These are phyloP conservation scores for Ctenopoma kingsleyae DNA, from an alignment of 2,797 vertebrate genomes.

Conservation along the genomic window DNA sequence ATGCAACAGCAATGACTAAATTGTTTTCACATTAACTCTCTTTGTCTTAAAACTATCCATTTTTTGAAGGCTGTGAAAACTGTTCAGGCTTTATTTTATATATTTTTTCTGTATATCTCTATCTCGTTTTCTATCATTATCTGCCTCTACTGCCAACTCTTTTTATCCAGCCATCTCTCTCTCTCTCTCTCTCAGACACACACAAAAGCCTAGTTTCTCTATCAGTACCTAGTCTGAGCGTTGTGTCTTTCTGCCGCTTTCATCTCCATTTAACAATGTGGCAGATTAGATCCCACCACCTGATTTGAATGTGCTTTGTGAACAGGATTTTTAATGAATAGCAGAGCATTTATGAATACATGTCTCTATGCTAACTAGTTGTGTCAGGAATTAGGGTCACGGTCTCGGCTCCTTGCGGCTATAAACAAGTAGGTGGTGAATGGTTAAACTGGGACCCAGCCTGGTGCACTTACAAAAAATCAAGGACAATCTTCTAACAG, in stretches of 20 bases:
- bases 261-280: slow-evolving; percentile 58
- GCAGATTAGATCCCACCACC: slow-evolving; percentile 57
- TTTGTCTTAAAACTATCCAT: slow-evolving; percentile 11
- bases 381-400: slow-evolving; percentile 44
- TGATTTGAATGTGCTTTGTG: slow-evolving; percentile 62
- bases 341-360: slow-evolving; percentile 36
- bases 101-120: slow-evolving; percentile 23
- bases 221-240: slow-evolving; percentile 33
- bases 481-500: slow-evolving; percentile 47
- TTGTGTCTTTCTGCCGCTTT: slow-evolving; percentile 58
- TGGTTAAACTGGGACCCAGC: slow-evolving; percentile 49
- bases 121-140: slow-evolving; percentile 26
- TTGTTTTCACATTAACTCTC: slow-evolving; percentile 9
- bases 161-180: slow-evolving; percentile 45
- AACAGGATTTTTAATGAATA: slow-evolving; percentile 61
- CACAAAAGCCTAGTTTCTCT: slow-evolving; percentile 21
- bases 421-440: slow-evolving; percentile 23
- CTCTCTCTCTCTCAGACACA: neutral
- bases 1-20: slow-evolving; percentile 20
- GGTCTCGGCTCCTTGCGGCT: slow-evolving; percentile 25
- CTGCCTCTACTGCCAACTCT: slow-evolving; percentile 4
- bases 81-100: neutral
- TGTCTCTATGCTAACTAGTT: slow-evolving; percentile 33
- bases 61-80: slow-evolving; percentile 18
- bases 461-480: slow-evolving; percentile 41